Base-by-base conservation (phyloP, 2,888 invertebrate species). In the Petrolisthes manimaculis region DNA sequence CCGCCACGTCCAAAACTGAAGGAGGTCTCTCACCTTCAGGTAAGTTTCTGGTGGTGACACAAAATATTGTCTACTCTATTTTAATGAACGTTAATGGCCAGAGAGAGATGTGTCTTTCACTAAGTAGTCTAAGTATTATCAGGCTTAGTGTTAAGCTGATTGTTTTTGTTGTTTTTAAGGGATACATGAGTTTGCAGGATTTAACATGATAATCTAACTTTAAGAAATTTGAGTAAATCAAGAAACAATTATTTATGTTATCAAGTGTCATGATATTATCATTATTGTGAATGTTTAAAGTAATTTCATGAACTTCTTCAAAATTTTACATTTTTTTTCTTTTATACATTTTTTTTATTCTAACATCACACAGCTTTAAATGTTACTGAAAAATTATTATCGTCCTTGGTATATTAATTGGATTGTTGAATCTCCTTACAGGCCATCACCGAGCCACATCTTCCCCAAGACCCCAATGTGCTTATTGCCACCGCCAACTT, bases 401-500 rank as follows among this genome's bases (percentile, higher is more conserved):
- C 14, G 67, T 67, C 18, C 67, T 67, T 67, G 67, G 1, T 67
- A 14, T 67, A 12, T 67, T 67, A 12, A 67, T 67, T 67, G 18
- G 2, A 14, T 67, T 14, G 67, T 67, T n/a, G 53, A 54, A 78
- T 54, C 53, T 21, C 56, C 5, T 5, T 51, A 0, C 83, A 90
- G 90, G 88, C 80, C 37, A 37, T 90, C 71, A 86, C 80, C 18
- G 85, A 90, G 67, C 85, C 89, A 24, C 90, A 90, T 51, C 85
- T 90, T 9, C 90, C 90, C 71, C 78, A 69, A 21, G 90, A 90
- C 81, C 74, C 69, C 37, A 89, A 90, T 69, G 90, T 90, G 53
- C 75, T 90, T 8, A 67, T 75, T 3, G 89, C 87, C n/a, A 90
- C 90, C 4, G 78, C 87, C 24, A 74, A 87, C n/a, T 90, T 90